Conservation (phyloP, 2,113 vertebrate genomes). For the cat (Felis catus) region F.catus_Fca126_mat1.0 CM031424.1:32448001-32448500, state of each 20-base stretch:
- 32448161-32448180: not conserved
- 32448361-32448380: slow-evolving; percentile 15
- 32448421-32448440: not conserved
- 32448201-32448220: slow-evolving; percentile 8
- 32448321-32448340: not conserved
- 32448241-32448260: not conserved
- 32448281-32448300: not conserved
- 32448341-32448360: slow-evolving; percentile 8
- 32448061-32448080: not conserved
- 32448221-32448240: not conserved
- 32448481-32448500: slow-evolving; percentile 1
- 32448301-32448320: not conserved
- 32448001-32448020: not conserved
- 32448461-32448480: not conserved
- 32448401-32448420: not conserved
- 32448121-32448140: not conserved
- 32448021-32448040: not conserved
- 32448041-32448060: not conserved
- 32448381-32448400: not conserved
- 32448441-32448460: not conserved
- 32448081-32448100: not conserved
- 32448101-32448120: not conserved
- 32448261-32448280: slow-evolving; percentile 37
- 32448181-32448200: not conserved
- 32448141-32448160: not conserved